Conservation (phyloP, 2,797 vertebrate genomes). For the Xiphophorus birchmanni region DNA sequence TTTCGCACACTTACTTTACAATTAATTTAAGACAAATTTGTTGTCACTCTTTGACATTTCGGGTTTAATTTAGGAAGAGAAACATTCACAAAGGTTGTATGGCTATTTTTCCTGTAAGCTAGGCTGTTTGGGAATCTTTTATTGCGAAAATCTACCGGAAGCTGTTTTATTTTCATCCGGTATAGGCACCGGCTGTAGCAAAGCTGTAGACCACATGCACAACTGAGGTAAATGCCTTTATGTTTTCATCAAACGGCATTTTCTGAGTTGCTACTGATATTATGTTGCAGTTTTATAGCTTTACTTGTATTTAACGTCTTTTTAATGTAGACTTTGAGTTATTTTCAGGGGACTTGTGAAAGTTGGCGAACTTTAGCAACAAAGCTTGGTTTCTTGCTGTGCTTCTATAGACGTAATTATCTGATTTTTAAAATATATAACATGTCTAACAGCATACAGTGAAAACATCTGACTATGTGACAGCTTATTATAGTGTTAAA, state of each 20-base stretch:
- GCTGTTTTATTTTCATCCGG: background rate
- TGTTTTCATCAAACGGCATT: background rate
- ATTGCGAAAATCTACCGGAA: conserved; percentile 26
- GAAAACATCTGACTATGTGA: background rate
- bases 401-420: background rate
- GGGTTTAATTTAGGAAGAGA: background rate
- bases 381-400: background rate
- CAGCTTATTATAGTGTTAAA: conserved; percentile 28
- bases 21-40: no score
- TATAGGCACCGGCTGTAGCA: conserved; percentile 18
- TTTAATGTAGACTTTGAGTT: background rate
- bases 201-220: conserved; percentile 39
- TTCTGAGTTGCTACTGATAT: background rate
- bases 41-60: background rate
- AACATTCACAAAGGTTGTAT: background rate
- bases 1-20: background rate
- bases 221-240: conserved; percentile 14
- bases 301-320: no score
- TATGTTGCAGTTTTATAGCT: background rate
- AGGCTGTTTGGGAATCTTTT: background rate
- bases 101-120: background rate
- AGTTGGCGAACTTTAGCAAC: background rate
- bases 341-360: background rate
- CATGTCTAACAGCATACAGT: background rate
- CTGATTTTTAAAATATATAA: background rate